These are phyloP conservation scores for Palythoa caribaeorum DNA, from an alignment of 92 coral and sea anemone genomes.

Conservation along the genomic window DNA sequence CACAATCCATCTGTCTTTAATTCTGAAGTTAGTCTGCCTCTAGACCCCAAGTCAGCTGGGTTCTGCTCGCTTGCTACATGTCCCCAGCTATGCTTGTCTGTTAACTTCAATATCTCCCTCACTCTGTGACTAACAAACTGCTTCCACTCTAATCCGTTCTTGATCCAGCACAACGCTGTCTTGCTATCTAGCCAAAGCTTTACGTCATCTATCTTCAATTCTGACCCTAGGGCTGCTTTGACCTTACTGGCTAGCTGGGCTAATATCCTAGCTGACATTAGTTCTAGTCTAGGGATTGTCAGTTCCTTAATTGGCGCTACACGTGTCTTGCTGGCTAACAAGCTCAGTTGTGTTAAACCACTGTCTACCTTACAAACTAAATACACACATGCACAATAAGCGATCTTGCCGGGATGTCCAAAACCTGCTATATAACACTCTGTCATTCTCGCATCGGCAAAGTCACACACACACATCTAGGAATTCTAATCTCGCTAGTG, in stretches of 20 bases:
- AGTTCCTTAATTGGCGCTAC: constrained; percentile 50
- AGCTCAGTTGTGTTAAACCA: not conserved
- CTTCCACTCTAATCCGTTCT: constrained; percentile 22
- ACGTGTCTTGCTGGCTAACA: constrained; percentile 46
- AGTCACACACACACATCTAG: constrained; percentile 42
- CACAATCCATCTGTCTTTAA: constrained; percentile 18
- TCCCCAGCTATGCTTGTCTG: constrained; percentile 45
- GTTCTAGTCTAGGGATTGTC: constrained; percentile 52
- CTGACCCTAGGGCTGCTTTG: constrained; percentile 27
- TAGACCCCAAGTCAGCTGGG: constrained; percentile 32
- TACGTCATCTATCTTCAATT: constrained; percentile 4
- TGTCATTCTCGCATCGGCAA: constrained; percentile 10
- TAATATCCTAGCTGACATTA: constrained; percentile 59
- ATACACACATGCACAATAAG: constrained; percentile 55
- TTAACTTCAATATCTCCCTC: constrained; percentile 18
- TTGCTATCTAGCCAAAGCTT: constrained; percentile 60
- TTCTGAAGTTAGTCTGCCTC: constrained; percentile 16
- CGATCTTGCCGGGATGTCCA: constrained; percentile 47
- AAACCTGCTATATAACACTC: constrained; percentile 46
- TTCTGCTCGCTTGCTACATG: constrained; percentile 50
- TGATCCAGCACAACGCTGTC: constrained; percentile 57
- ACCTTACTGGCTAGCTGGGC: constrained; percentile 43
- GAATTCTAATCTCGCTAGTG: constrained; percentile 34
- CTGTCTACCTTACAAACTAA: constrained; percentile 10
- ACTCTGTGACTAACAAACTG: constrained; percentile 56